Evolutionary conservation across 2,888 invertebrate genomes (phyloP).

Genomic region (Dasypogon diadema): DNA sequence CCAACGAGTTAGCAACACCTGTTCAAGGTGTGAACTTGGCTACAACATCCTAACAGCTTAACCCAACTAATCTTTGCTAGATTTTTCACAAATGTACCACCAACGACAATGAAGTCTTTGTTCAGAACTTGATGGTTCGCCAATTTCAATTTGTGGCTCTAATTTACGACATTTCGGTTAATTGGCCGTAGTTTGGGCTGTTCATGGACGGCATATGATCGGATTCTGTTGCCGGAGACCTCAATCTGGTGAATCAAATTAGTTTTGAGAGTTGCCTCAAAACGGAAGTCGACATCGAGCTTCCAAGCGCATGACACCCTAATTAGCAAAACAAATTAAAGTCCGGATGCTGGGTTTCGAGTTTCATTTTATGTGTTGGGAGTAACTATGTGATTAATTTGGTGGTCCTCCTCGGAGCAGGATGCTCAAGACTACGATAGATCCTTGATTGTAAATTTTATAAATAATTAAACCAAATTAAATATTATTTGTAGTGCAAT

Average conservation of each 20-base stretch:
- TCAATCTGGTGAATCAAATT: constrained; percentile 1
- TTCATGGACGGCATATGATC: constrained; percentile 19
- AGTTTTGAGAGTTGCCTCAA: not conserved
- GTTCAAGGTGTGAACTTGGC: constrained; percentile 6
- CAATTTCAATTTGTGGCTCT: constrained; percentile 34
- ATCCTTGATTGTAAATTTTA: no score
- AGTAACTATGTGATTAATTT: no score
- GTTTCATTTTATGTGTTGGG: not conserved
- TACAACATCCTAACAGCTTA: no score
- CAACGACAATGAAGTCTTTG: constrained; percentile 24
- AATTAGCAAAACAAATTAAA: constrained; percentile 54
- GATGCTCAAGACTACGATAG: no score
- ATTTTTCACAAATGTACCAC: not conserved
- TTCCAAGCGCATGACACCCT: constrained; percentile 52
- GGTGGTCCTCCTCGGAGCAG: no score
- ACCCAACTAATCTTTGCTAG: not conserved
- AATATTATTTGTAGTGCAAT: no score
- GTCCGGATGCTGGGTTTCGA: constrained; percentile 46
- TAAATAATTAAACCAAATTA: no score
- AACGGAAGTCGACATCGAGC: constrained; percentile 14
- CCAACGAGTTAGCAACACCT: constrained; percentile 13
- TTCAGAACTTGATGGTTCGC: constrained; percentile 21
- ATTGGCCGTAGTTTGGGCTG: constrained; percentile 18
- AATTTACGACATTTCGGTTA: constrained; percentile 41
- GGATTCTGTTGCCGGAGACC: constrained; percentile 22